Base-by-base conservation (phyloP, 2,113 vertebrate species). In the Caretta caretta region DNA sequence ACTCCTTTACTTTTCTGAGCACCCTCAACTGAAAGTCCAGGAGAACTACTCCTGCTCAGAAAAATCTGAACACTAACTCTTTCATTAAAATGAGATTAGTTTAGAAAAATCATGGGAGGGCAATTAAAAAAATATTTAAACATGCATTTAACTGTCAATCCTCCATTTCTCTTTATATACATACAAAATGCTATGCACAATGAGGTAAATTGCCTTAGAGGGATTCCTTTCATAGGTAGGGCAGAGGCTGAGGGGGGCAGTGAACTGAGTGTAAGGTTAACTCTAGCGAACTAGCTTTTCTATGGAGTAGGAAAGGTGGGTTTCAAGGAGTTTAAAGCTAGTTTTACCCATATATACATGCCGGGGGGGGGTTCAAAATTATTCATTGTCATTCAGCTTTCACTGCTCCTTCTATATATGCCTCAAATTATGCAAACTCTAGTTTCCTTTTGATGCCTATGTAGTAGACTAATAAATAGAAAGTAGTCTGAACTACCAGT, bases 281-380 rank as follows among this genome's bases (percentile, higher is more conserved):
- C 59, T 17, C 29, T 65, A 16, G 14, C 6, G 31, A 59, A 59
- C 27, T 65, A 16, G 35, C 20, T 0, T 4, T 7, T 1, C 1
- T 0, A 11, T 13, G 27, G 2, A 19, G 6, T 1, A 4, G 65
- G 72, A 11, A 8, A 13, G 78, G 25, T 38, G 16, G 1, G 42
- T 1, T 2, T 20, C 9, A 14, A 38, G 27, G 3, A 48, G 22
- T 19, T 31, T 0, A 1, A 3, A 1, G 4, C 16, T 7, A 20
- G 0, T 27, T 10, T 6, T 14, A 53, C 14, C n/a, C 8, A 0
- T 0, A 0, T 4, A 1, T 1, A 5, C 4, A 7, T 22, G 5
- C 42, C 6, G 0, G 2, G 13, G 7, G 27, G 17, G n/a, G 53
- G 59, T 38, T 3, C 10, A 7, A 53, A 27, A 69, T 69, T n/a